A percentile compares a stretch with the other conserved stretches of the same genome.
Conservation (phyloP, 2,113 vertebrate genomes). For the Elephas maximus region DNA sequence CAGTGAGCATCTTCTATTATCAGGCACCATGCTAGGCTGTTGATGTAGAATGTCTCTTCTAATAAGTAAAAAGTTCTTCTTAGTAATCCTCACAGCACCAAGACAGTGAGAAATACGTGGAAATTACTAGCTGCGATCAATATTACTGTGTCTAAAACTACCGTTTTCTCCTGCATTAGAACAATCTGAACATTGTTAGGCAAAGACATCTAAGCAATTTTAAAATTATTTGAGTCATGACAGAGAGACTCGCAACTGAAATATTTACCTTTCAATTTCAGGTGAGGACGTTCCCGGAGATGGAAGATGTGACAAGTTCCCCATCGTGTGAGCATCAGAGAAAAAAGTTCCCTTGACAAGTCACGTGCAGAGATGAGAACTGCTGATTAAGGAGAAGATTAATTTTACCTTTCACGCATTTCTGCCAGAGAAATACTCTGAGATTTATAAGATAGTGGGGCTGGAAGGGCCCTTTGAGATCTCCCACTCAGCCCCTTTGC, state of each 20-base stretch:
- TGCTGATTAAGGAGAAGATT: constrained; percentile 79
- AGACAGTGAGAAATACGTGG: constrained; percentile 85
- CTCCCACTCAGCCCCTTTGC: background rate
- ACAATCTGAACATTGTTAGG: constrained; percentile 91
- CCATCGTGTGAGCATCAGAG: constrained; percentile 78
- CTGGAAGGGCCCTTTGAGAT: background rate
- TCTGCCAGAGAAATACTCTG: constrained; percentile 63
- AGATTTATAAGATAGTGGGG: background rate
- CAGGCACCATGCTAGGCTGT: constrained; percentile 42
- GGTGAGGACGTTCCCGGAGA: constrained; percentile 87
- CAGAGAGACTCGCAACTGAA: constrained; percentile 91
- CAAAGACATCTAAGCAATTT: constrained; percentile 91
- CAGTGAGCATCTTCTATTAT: constrained; percentile 6
- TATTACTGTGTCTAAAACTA: constrained; percentile 91
- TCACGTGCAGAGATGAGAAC: constrained; percentile 74
- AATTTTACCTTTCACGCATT: constrained; percentile 78
- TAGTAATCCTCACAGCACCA: constrained; percentile 72
- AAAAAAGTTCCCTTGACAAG: constrained; percentile 88
- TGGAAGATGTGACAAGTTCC: constrained; percentile 86
- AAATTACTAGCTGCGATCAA: constrained; percentile 92
- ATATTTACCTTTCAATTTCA: constrained; percentile 91
- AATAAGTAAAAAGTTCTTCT: constrained; percentile 74
- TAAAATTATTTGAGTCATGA: constrained; percentile 93
- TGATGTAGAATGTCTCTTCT: constrained; percentile 48
- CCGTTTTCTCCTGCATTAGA: constrained; percentile 90